phyloP scores from a whole-genome alignment of 30 jellyfish, hydroid and myxozoan species.

The Chrysaora quinquecirrha region DNA sequence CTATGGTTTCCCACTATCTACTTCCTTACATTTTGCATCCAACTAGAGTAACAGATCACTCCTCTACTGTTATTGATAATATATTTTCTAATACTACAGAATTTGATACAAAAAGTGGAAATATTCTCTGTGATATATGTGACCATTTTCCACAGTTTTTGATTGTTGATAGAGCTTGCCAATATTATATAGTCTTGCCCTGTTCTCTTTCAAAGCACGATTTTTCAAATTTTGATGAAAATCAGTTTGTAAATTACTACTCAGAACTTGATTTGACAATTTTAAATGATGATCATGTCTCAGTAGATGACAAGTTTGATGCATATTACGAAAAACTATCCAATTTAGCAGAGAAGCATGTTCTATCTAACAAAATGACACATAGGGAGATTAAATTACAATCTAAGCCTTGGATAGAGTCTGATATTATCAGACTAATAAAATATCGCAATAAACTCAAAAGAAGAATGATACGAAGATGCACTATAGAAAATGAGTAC shows the following conservation, averaged over 20 bases:
- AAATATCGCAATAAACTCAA: slow-evolving; percentile 7
- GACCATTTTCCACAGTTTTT: not conserved
- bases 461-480: slow-evolving; percentile 13
- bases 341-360: slow-evolving; percentile 12
- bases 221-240: slow-evolving; percentile 8
- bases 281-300: not conserved
- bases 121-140: slow-evolving; percentile 9
- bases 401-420: slow-evolving; percentile 11
- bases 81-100: slow-evolving; percentile 51
- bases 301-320: not conserved
- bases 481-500: slow-evolving; percentile 10
- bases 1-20: slow-evolving; percentile 38
- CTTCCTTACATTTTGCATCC: slow-evolving; percentile 58
- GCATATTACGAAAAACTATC: slow-evolving; percentile 8
- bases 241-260: slow-evolving; percentile 12
- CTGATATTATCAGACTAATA: slow-evolving; percentile 14
- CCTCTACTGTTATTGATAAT: slow-evolving; percentile 63
- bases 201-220: slow-evolving; percentile 14
- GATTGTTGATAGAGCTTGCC: not conserved
- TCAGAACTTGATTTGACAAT: slow-evolving; percentile 14
- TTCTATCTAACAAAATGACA: slow-evolving; percentile 9
- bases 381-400: slow-evolving; percentile 8
- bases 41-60: slow-evolving; percentile 56
- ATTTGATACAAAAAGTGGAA: slow-evolving; percentile 55
- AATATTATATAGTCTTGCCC: too few relatives aligned